Evolutionary conservation across 2,113 vertebrate species (phyloP).

Genomic region (Ginglymostoma cirratum): DNA sequence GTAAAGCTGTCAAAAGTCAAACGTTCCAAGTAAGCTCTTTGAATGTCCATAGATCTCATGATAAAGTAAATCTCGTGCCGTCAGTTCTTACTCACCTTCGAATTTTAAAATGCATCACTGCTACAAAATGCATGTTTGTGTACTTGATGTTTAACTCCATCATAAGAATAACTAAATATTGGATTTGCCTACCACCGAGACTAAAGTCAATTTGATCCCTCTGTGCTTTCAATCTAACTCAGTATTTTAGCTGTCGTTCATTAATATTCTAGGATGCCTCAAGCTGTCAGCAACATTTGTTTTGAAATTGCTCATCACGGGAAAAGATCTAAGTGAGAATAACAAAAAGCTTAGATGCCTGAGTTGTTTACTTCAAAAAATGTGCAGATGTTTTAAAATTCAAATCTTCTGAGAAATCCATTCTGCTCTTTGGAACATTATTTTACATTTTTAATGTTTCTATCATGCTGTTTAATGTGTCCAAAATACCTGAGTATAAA

Average conservation of each 20-base stretch:
- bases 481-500: neutral
- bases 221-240: neutral
- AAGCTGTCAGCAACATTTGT: neutral
- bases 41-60: neutral
- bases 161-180: neutral
- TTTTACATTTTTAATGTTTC: too few relatives aligned
- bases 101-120: neutral
- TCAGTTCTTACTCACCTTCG: neutral
- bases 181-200: neutral
- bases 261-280: neutral
- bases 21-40: neutral
- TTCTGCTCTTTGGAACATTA: neutral
- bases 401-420: neutral
- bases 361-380: neutral
- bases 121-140: neutral
- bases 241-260: neutral
- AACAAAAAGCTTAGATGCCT: neutral
- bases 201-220: neutral
- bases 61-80: neutral
- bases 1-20: neutral
- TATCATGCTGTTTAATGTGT: neutral
- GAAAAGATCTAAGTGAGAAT: neutral
- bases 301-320: neutral
- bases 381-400: neutral
- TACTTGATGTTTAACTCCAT: neutral